phyloP scores from a whole-genome alignment of 2,113 vertebrate species.

The Ancistrus triradiatus region DNA sequence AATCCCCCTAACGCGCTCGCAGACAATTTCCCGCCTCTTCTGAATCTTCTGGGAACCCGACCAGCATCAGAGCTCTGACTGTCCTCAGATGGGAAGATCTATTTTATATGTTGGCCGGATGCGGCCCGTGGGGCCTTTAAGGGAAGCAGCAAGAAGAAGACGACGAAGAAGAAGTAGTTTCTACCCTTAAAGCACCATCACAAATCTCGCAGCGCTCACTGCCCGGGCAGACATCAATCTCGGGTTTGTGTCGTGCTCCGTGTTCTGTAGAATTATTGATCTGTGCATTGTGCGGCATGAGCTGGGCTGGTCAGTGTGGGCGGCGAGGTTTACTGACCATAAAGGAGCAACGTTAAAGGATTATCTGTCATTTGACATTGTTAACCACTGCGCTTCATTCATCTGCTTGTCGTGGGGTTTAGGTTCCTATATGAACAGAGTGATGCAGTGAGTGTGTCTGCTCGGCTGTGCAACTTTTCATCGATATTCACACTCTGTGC shows the following conservation, averaged over 20 bases:
- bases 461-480: too few species aligned
- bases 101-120: constrained; percentile 30
- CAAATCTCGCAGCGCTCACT: constrained; percentile 28
- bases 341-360: constrained; percentile 6
- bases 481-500: too few species aligned
- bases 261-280: constrained; percentile 16
- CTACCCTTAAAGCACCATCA: constrained; percentile 14
- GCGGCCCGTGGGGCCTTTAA: constrained; percentile 21
- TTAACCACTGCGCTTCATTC: constrained; percentile 3
- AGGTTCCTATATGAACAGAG: not conserved
- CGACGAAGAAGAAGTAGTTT: constrained; percentile 22
- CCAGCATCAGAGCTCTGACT: not conserved
- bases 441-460: not conserved
- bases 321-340: not conserved
- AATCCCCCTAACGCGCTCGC: constrained; percentile 10
- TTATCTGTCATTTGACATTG: constrained; percentile 14
- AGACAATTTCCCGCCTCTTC: not conserved
- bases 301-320: not conserved
- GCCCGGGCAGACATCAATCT: constrained; percentile 18
- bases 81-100: constrained; percentile 20
- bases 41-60: constrained; percentile 14
- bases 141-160: constrained; percentile 21
- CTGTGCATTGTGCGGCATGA: not conserved
- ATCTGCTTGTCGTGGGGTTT: not conserved
- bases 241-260: constrained; percentile 12